Evolutionary conservation across 2,888 invertebrate genomes (phyloP), one percentile per base, ranked within the genome.

Genomic region (Abrostola triplasia): DNA sequence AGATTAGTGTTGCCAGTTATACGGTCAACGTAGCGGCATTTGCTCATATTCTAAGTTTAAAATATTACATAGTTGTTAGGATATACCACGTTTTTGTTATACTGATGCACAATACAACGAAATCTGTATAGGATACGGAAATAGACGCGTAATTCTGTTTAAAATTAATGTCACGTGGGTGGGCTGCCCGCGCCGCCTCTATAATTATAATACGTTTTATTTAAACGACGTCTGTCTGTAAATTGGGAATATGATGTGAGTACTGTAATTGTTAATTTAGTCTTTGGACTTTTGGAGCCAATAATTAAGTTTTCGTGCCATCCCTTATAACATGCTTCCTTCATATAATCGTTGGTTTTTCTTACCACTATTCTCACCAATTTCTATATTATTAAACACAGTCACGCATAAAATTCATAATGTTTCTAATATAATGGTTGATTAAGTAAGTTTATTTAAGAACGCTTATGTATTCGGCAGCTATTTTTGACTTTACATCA

Each of bases 21-120:
- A 40, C 47, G 48, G 64, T 13, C 38, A 36, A 42, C n/a, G 47
- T 47, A 55, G 59, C 13, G 38, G 49, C 48, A 49, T 60, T 70
- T 77, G 78, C 75, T 75, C 75, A 77, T 77, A 58, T 49, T 73
- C 54, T 62, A 58, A 55, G 48, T 69, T 58, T 36, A n/a, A 47
- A 59, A 55, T 70, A 48, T 36, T 53, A 48, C 54, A 53, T 59
- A 67, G 63, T 57, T 56, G 7, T 35, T 73, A 68, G 58, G 50
- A 37, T 67, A 56, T 48, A 37, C 42, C 63, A 62, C 55, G 10
- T 42, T 73, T 58, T 42, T 61, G 37, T 67, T 63, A 47, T 53
- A 35, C 37, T 37, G 7, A 52, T 64, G 70, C 74, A 64, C 61
- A 73, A 49, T 58, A 38, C 53, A 53, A 36, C 35, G 35, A 49